Conservation (phyloP, 2,888 invertebrate genomes). For the Tetheella fluctuosa region DNA sequence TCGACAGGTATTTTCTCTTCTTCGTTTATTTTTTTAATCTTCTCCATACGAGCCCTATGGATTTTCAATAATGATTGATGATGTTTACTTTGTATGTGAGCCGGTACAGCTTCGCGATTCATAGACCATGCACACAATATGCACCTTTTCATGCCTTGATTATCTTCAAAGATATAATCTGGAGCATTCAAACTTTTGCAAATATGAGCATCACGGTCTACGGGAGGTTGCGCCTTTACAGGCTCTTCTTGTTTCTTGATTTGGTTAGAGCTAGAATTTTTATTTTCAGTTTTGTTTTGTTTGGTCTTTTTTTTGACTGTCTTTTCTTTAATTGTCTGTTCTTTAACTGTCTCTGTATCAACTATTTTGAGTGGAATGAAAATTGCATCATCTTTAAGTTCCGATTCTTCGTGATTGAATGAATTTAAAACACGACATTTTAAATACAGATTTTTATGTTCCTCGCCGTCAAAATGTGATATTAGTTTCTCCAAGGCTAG, state of each 20-base stretch:
- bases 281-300: constrained; percentile 12
- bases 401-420: constrained; percentile 3
- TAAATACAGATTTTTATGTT: constrained; percentile 35
- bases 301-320: background rate
- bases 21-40: constrained; percentile 13
- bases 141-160: constrained; percentile 31
- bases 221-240: background rate
- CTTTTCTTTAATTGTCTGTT: constrained; percentile 7
- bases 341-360: constrained; percentile 12
- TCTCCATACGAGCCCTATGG: constrained; percentile 32
- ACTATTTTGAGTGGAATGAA: too few relatives aligned
- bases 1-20: background rate
- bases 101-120: background rate
- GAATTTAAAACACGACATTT: constrained; percentile 18
- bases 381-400: background rate
- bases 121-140: constrained; percentile 41
- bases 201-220: constrained; percentile 25
- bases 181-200: constrained; percentile 29
- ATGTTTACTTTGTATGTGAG: constrained; percentile 34
- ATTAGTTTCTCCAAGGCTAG: constrained; percentile 26
- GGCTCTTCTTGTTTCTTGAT: background rate
- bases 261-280: background rate
- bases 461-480: constrained; percentile 31
- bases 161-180: constrained; percentile 31
- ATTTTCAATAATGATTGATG: constrained; percentile 40